Evolutionary conservation across 2,888 invertebrate genomes (phyloP).

Genomic region (Sympetrum striolatum): DNA sequence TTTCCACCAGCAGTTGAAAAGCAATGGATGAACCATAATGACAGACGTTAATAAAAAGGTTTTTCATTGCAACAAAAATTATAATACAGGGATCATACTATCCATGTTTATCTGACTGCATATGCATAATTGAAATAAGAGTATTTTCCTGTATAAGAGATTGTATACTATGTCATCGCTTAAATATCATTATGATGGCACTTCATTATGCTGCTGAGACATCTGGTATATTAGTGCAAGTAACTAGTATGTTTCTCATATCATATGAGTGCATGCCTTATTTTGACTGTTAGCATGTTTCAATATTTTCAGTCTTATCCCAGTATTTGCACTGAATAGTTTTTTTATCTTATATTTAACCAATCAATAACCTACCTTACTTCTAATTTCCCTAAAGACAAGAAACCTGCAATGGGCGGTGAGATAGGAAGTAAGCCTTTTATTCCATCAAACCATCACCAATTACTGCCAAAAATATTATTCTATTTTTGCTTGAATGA

Average conservation of each 20-base stretch:
- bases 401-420: conserved; percentile 41
- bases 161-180: conserved; percentile 7
- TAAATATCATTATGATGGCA: conserved; percentile 21
- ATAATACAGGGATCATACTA: conserved; percentile 13
- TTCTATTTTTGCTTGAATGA: conserved; percentile 29
- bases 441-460: conserved; percentile 43
- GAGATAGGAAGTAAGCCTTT: conserved; percentile 36
- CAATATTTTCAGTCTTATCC: conserved; percentile 32
- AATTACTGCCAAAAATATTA: conserved; percentile 41
- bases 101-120: conserved; percentile 36
- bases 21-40: not conserved
- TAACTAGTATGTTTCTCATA: conserved; percentile 18
- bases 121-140: conserved; percentile 10
- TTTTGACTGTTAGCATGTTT: conserved; percentile 25
- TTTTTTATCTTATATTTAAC: conserved; percentile 37
- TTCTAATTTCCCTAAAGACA: conserved; percentile 26
- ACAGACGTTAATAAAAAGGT: not conserved
- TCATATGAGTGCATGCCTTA: conserved; percentile 31
- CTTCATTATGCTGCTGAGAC: conserved; percentile 33
- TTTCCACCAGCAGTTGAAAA: not conserved
- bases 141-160: not conserved
- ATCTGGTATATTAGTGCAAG: conserved; percentile 33
- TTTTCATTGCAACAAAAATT: not conserved
- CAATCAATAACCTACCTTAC: conserved; percentile 40
- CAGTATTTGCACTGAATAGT: conserved; percentile 43